Percentiles rank a stretch among this genome's conserved stretches.
Conservation (phyloP, 2,888 invertebrate genomes). For the Eupithecia subfuscata region DNA sequence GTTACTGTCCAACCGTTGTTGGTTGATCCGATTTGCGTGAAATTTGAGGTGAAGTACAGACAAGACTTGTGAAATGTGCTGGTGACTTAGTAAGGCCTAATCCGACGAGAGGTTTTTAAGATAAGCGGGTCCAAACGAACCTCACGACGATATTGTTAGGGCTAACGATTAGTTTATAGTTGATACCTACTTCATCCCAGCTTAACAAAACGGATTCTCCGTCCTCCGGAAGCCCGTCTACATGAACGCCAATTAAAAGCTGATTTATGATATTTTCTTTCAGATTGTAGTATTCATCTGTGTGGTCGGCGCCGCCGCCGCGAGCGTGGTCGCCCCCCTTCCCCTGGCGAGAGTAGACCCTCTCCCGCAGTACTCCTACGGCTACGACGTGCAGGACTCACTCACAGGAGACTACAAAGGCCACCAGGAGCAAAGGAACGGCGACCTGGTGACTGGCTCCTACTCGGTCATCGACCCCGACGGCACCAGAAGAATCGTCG, state of each 20-base stretch:
- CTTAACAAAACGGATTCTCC: background rate
- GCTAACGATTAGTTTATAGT: too few relatives aligned
- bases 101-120: too few relatives aligned
- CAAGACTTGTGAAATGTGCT: too few relatives aligned
- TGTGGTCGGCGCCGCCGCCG: constrained; percentile 66
- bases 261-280: constrained; percentile 37
- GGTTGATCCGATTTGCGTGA: too few relatives aligned
- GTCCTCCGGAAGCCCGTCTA: too few relatives aligned
- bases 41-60: too few relatives aligned
- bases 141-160: too few relatives aligned
- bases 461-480: constrained; percentile 83
- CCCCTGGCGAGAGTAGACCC: constrained; percentile 71
- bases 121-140: too few relatives aligned
- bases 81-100: too few relatives aligned
- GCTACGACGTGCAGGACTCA: constrained; percentile 84
- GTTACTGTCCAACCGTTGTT: too few relatives aligned
- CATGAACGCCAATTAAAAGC: background rate
- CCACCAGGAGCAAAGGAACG: constrained; percentile 82
- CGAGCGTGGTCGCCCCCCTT: constrained; percentile 70
- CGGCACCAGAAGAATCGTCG: constrained; percentile 82
- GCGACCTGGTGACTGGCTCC: constrained; percentile 83
- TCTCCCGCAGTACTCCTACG: constrained; percentile 83
- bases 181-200: too few relatives aligned
- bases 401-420: constrained; percentile 85
- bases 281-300: constrained; percentile 82